Evolutionary conservation across 1,140 invertebrate species (phyloP).

Genomic region (Aphelenchoides besseyi): DNA sequence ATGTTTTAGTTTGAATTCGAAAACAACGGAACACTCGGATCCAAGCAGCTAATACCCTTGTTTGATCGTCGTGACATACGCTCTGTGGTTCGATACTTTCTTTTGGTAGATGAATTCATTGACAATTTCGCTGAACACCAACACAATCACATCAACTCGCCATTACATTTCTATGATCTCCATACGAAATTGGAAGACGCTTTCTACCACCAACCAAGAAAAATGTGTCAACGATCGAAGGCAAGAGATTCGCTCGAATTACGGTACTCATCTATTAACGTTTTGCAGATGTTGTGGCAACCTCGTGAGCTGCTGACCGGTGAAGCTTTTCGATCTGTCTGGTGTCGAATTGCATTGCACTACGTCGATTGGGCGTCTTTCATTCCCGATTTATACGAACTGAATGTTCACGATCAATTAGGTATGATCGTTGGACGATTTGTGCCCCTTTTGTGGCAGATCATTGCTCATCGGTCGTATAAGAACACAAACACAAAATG

Average conservation of each 20-base stretch:
- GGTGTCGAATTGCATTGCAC: neutral
- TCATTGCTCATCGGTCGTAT: constrained; percentile 9
- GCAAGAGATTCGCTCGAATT: no score
- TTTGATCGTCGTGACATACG: constrained; percentile 3
- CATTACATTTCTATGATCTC: neutral
- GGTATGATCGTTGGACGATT: constrained; percentile 7
- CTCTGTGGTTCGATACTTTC: constrained; percentile 1
- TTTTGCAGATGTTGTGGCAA: neutral
- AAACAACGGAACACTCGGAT: constrained; percentile 6
- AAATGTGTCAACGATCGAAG: constrained; percentile 9
- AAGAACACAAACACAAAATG: neutral
- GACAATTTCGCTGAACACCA: neutral
- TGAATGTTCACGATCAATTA: constrained; percentile 24
- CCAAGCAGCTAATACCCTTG: neutral
- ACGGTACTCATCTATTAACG: no score
- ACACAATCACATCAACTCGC: neutral
- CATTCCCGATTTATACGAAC: constrained; percentile 7
- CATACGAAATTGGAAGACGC: neutral
- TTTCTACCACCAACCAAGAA: neutral
- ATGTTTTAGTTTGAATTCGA: neutral
- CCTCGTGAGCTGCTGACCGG: neutral
- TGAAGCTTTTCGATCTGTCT: neutral
- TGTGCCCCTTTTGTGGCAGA: constrained; percentile 5
- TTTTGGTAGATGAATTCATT: neutral
- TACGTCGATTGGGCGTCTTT: constrained; percentile 6